A percentile compares a stretch with the other conserved stretches of the same genome.
Conservation (phyloP, 2,113 vertebrate species). For the Fregetta grallaria region DNA sequence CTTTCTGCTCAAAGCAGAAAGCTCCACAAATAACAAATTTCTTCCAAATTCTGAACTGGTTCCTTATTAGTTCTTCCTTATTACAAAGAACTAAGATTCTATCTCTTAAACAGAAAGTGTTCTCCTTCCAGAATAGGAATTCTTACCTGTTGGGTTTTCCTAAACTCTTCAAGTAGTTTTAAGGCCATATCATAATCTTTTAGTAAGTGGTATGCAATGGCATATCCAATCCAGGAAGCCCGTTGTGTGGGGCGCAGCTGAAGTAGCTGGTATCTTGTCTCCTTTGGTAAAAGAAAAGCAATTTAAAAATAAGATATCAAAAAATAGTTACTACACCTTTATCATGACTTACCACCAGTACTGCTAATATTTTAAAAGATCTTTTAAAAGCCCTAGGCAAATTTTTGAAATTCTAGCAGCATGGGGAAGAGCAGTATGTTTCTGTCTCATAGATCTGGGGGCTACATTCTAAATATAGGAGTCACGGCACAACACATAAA, state of each 20-base stretch:
- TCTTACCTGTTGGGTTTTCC: constrained; percentile 81
- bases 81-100: not conserved
- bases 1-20: not conserved
- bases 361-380: not conserved
- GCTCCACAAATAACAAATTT: not conserved
- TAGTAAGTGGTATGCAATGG: constrained; percentile 79
- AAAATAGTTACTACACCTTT: not conserved
- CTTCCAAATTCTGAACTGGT: not conserved
- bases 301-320: not conserved
- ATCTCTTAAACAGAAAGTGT: not conserved
- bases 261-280: constrained; percentile 79
- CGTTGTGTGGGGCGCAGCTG: constrained; percentile 77
- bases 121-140: not conserved
- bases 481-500: not conserved
- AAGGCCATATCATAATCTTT: constrained; percentile 82
- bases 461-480: not conserved
- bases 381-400: not conserved
- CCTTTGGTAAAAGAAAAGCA: constrained; percentile 54
- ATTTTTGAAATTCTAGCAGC: not conserved
- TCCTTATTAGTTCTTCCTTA: not conserved
- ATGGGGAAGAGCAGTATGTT: not conserved
- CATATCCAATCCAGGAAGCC: constrained; percentile 82
- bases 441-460: not conserved
- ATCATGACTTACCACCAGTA: not conserved
- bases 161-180: constrained; percentile 81